phyloP scores from a whole-genome alignment of 1,140 invertebrate species.

The Megathymus violae region DNA sequence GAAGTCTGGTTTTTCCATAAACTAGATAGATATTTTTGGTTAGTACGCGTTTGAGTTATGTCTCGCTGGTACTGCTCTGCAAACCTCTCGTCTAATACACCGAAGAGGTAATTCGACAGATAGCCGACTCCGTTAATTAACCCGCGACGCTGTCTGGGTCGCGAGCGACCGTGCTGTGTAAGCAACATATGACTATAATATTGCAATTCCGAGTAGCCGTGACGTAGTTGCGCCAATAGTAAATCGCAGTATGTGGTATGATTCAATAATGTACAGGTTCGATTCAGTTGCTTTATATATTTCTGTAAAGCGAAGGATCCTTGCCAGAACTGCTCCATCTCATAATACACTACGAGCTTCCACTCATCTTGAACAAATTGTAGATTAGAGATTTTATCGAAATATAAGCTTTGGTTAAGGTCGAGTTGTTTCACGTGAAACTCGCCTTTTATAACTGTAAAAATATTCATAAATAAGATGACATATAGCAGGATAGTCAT shows the following conservation, averaged over 20 bases:
- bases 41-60: conserved; percentile 13
- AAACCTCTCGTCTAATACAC: conserved; percentile 30
- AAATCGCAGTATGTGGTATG: conserved; percentile 11
- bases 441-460: not conserved
- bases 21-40: conserved; percentile 19
- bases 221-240: conserved; percentile 34
- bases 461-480: not conserved
- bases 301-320: not conserved
- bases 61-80: conserved; percentile 29
- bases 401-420: not conserved
- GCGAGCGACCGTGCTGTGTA: not conserved
- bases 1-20: conserved; percentile 37
- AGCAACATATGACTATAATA: conserved; percentile 37
- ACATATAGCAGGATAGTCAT: not conserved
- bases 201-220: conserved; percentile 27
- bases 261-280: not conserved
- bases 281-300: not conserved
- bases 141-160: conserved; percentile 15
- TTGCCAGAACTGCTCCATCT: conserved; percentile 12
- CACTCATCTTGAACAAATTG: conserved; percentile 11
- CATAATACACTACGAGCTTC: conserved; percentile 21
- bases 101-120: conserved; percentile 24
- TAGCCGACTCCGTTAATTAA: conserved; percentile 32
- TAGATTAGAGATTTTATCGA: not conserved
- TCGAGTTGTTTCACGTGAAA: not conserved